Percentiles rank a stretch among this genome's conserved stretches.
Conservation (phyloP, 2,888 invertebrate species). For the Augiades crinisus region DNA sequence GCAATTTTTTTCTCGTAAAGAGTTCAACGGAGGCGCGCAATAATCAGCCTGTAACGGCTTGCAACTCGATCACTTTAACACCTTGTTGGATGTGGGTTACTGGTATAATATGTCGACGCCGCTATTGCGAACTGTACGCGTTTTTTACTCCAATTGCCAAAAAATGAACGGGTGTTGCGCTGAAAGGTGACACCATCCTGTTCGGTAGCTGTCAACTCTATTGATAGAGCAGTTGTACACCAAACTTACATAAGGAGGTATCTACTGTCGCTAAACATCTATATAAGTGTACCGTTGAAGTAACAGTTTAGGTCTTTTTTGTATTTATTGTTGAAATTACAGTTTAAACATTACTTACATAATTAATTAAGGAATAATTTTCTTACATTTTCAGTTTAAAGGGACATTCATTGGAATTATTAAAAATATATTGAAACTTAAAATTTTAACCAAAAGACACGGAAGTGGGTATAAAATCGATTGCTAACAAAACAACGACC, state of each 20-base stretch:
- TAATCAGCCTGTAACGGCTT: conserved; percentile 62
- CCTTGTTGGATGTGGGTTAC: conserved; percentile 80
- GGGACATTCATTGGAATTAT: too few species aligned
- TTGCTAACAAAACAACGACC: conserved; percentile 44
- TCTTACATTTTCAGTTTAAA: too few species aligned
- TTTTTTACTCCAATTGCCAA: conserved; percentile 62
- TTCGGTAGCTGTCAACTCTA: conserved; percentile 34
- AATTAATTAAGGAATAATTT: too few species aligned
- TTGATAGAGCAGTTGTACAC: conserved; percentile 7
- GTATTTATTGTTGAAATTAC: too few species aligned
- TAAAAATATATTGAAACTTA: too few species aligned
- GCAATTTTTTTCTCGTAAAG: conserved; percentile 56
- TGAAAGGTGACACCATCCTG: conserved; percentile 71
- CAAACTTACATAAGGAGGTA: neutral
- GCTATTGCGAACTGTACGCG: conserved; percentile 46
- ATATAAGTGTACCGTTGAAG: too few species aligned
- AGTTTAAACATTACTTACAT: too few species aligned
- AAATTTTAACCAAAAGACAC: neutral
- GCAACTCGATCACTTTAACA: conserved; percentile 76
- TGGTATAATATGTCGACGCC: conserved; percentile 58
- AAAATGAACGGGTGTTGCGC: conserved; percentile 63
- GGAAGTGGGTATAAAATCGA: neutral
- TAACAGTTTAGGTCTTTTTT: too few species aligned
- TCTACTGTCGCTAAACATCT: neutral
- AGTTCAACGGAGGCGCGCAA: conserved; percentile 58